These are phyloP conservation scores for Cephalopachus bancanus DNA, from an alignment of 2,797 vertebrate genomes.

Conservation along the genomic window DNA sequence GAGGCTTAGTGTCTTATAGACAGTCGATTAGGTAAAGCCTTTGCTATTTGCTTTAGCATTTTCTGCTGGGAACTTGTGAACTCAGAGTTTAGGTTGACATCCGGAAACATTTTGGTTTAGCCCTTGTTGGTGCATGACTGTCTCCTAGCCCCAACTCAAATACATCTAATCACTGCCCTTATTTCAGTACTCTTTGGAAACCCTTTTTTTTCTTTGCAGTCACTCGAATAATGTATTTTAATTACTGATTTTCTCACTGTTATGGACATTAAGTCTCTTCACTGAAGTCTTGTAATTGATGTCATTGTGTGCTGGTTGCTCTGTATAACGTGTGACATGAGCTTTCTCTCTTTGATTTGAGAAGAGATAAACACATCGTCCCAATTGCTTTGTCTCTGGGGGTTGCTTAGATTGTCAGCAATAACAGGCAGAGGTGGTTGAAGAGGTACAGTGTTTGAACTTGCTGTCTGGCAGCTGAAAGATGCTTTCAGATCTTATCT, in stretches of 20 bases:
- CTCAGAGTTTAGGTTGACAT: neutral
- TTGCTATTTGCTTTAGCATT: neutral
- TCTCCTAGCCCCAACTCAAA: neutral
- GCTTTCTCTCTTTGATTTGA: slow-evolving; percentile 3
- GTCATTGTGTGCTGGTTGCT: neutral
- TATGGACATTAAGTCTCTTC: neutral
- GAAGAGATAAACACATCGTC: neutral
- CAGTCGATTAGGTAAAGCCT: neutral
- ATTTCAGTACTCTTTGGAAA: slow-evolving; percentile 47
- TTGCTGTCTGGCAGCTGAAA: neutral
- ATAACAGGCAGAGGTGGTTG: neutral
- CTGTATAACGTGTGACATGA: neutral
- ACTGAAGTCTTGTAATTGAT: neutral
- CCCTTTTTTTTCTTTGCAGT: neutral
- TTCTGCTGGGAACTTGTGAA: neutral
- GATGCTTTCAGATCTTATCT: neutral
- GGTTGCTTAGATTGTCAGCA: neutral
- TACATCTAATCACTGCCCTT: neutral
- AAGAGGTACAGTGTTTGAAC: neutral
- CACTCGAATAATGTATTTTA: neutral
- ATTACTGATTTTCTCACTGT: neutral
- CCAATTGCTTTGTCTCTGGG: neutral
- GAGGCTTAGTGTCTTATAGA: neutral
- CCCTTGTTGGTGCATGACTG: neutral
- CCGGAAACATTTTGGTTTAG: slow-evolving; percentile 11